phyloP scores from a whole-genome alignment of 2,888 invertebrate species.

The Mechanitis mazaeus region DNA sequence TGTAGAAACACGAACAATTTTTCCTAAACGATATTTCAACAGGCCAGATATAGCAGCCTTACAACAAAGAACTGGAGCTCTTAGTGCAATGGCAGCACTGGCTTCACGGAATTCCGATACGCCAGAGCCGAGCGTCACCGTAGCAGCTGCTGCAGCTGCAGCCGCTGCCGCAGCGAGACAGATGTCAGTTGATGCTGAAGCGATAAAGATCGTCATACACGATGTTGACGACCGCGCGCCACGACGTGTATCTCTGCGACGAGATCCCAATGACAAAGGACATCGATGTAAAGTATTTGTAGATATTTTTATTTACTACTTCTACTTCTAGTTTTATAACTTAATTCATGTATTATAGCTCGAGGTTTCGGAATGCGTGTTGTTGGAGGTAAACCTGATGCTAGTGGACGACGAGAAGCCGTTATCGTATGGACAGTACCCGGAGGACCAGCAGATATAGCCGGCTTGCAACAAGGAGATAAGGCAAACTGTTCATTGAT shows the following conservation, averaged over 20 bases:
- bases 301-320: not conserved
- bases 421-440: conserved; percentile 95
- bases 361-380: conserved; percentile 96
- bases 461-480: conserved; percentile 91
- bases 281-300: conserved; percentile 84
- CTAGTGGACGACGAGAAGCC: conserved; percentile 91
- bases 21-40: conserved; percentile 16
- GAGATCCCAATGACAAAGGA: conserved; percentile 89
- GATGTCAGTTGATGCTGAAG: conserved; percentile 92
- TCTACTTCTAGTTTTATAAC: not conserved
- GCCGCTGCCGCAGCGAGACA: conserved; percentile 83
- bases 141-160: conserved; percentile 68
- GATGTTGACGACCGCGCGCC: conserved; percentile 90
- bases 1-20: no score
- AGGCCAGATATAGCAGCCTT: conserved; percentile 86
- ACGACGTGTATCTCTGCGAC: conserved; percentile 83
- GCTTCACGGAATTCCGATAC: conserved; percentile 56
- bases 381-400: conserved; percentile 92
- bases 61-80: conserved; percentile 77
- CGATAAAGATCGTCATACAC: conserved; percentile 94
- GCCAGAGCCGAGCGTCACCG: conserved; percentile 54
- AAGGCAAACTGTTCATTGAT: conserved; percentile 74
- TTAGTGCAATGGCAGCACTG: conserved; percentile 65
- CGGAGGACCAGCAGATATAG: conserved; percentile 93
- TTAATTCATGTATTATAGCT: conserved; percentile 64